phyloP scores from a whole-genome alignment of 1,140 invertebrate species.

The Trachymyrmex cornetzi region DNA sequence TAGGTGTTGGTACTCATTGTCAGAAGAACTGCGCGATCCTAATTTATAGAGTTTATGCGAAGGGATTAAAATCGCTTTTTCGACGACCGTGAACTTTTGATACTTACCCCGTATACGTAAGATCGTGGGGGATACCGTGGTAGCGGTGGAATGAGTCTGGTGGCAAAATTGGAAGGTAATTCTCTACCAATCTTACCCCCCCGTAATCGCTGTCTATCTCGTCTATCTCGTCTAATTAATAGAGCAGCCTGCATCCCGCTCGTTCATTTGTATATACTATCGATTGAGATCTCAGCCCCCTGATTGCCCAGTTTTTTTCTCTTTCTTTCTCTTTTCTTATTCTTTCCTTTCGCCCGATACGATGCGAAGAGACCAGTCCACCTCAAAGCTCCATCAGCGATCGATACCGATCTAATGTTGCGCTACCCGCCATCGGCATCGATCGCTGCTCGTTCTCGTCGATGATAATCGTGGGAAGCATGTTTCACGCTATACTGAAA shows the following conservation, averaged over 20 bases:
- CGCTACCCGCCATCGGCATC: slow-evolving; percentile 60
- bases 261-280: slow-evolving; percentile 83
- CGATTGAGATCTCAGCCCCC: slow-evolving; percentile 72
- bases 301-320: slow-evolving; percentile 31
- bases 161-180: slow-evolving; percentile 94
- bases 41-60: slow-evolving; percentile 30
- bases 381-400: slow-evolving; percentile 51
- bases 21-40: background rate
- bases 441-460: slow-evolving; percentile 41
- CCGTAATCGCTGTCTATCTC: slow-evolving; percentile 93
- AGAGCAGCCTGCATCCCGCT: slow-evolving; percentile 95
- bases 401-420: slow-evolving; percentile 66
- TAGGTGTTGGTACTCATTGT: too few relatives aligned
- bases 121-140: slow-evolving; percentile 93
- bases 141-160: slow-evolving; percentile 93
- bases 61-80: slow-evolving; percentile 18
- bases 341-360: slow-evolving; percentile 22
- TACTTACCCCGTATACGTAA: slow-evolving; percentile 89
- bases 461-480: slow-evolving; percentile 42
- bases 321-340: slow-evolving; percentile 17
- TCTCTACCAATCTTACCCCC: slow-evolving; percentile 92
- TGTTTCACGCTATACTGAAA: slow-evolving; percentile 61
- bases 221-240: slow-evolving; percentile 95
- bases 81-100: slow-evolving; percentile 61
- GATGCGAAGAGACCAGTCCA: slow-evolving; percentile 51